Conservation (phyloP, 2,113 vertebrate genomes). For the Oncorhynchus masou region DNA sequence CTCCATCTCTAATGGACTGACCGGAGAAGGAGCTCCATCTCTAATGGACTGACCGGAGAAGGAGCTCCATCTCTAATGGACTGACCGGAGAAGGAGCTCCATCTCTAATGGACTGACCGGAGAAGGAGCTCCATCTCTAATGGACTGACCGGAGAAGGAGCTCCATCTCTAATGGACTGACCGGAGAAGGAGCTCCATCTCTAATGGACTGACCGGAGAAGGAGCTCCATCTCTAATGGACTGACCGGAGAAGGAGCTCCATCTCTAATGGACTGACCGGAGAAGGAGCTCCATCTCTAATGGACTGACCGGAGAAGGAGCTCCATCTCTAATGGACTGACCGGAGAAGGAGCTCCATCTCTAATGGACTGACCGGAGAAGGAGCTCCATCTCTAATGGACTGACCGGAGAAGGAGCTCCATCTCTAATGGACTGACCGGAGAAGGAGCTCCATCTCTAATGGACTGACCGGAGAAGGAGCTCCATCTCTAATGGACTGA, state of each 20-base stretch:
- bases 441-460: not conserved
- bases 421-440: conserved; percentile 1
- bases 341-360: conserved; percentile 77
- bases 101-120: no score
- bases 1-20: conserved; percentile 41
- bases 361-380: not conserved
- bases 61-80: no score
- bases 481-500: no score
- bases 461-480: conserved; percentile 80
- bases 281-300: not conserved
- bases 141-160: not conserved
- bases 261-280: no score
- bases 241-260: not conserved
- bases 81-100: no score
- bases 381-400: no score
- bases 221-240: conserved; percentile 27
- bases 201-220: conserved; percentile 78
- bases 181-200: not conserved
- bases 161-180: not conserved
- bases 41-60: no score
- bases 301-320: not conserved
- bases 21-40: conserved; percentile 78
- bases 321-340: conserved; percentile 41
- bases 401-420: not conserved
- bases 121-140: no score